phyloP scores from a whole-genome alignment of 1,140 invertebrate genomes.

The Drosophila nigromelanica region DNA sequence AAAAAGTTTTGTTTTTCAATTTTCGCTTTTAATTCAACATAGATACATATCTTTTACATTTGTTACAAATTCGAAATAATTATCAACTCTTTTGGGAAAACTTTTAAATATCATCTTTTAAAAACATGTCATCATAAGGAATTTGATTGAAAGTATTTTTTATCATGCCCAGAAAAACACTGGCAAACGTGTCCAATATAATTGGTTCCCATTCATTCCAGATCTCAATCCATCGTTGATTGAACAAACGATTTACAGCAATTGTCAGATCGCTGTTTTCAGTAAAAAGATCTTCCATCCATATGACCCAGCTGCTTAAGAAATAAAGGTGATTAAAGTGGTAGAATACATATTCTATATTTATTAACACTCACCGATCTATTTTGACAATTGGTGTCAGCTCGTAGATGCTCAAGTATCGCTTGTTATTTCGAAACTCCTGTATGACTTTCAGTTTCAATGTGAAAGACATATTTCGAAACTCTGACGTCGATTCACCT shows the following conservation, averaged over 20 bases:
- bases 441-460: slow-evolving; percentile 52
- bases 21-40: too few species aligned
- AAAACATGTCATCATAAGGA: slow-evolving; percentile 28
- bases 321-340: background rate
- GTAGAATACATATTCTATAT: background rate
- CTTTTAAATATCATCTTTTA: background rate
- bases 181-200: slow-evolving; percentile 15
- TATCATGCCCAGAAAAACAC: slow-evolving; percentile 12
- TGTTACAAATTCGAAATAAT: too few species aligned
- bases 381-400: slow-evolving; percentile 44
- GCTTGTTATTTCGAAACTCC: slow-evolving; percentile 58
- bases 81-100: too few species aligned
- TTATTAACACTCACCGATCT: slow-evolving; percentile 42
- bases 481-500: slow-evolving; percentile 53
- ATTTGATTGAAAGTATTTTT: slow-evolving; percentile 3
- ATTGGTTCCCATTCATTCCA: slow-evolving; percentile 27
- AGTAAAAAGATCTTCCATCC: slow-evolving; percentile 14
- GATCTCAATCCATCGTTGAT: slow-evolving; percentile 24
- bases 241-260: slow-evolving; percentile 13
- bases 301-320: slow-evolving; percentile 4
- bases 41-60: too few species aligned
- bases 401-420: slow-evolving; percentile 57
- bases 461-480: slow-evolving; percentile 54
- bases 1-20: too few species aligned
- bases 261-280: slow-evolving; percentile 29